phyloP scores from a whole-genome alignment of 35 echinoderm and acorn worm genomes.

The Heliocidaris tuberculata region DNA sequence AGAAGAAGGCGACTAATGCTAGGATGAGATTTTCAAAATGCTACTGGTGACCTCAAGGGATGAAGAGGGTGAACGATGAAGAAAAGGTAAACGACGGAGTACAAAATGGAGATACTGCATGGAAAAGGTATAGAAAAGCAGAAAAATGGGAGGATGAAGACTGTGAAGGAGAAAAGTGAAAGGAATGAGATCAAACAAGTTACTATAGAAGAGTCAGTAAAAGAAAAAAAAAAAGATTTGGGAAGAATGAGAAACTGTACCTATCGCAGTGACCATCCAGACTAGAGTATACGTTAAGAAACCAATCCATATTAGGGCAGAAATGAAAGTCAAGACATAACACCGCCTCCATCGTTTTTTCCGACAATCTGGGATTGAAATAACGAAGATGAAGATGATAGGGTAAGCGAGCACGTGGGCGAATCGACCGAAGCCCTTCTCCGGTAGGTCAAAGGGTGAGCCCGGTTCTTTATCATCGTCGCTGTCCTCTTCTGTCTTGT shows the following conservation, averaged over 20 bases:
- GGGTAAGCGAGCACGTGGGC: slow-evolving; percentile 61
- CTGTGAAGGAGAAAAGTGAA: too few relatives aligned
- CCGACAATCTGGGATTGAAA: slow-evolving; percentile 77
- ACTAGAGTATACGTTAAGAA: slow-evolving; percentile 72
- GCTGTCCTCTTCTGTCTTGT: background rate
- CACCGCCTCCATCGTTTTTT: slow-evolving; percentile 60
- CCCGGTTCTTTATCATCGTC: slow-evolving; percentile 7
- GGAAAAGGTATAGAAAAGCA: too few relatives aligned
- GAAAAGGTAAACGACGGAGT: too few relatives aligned
- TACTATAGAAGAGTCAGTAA: too few relatives aligned
- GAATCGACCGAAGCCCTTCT: background rate
- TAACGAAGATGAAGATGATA: slow-evolving; percentile 46
- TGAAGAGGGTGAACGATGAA: too few relatives aligned
- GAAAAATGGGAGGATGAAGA: too few relatives aligned
- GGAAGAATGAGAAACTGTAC: slow-evolving; percentile 40
- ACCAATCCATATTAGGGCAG: slow-evolving; percentile 70
- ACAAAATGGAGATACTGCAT: too few relatives aligned
- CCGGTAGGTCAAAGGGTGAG: slow-evolving; percentile 71
- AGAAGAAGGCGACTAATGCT: too few relatives aligned
- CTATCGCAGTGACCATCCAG: slow-evolving; percentile 80
- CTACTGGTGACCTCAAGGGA: too few relatives aligned
- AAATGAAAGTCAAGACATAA: slow-evolving; percentile 67
- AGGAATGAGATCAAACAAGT: too few relatives aligned
- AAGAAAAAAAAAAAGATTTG: background rate
- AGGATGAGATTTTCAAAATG: too few relatives aligned